These are phyloP conservation scores for Trichoplusia ni DNA, from an alignment of 1,140 invertebrate genomes.

Conservation along the genomic window DNA sequence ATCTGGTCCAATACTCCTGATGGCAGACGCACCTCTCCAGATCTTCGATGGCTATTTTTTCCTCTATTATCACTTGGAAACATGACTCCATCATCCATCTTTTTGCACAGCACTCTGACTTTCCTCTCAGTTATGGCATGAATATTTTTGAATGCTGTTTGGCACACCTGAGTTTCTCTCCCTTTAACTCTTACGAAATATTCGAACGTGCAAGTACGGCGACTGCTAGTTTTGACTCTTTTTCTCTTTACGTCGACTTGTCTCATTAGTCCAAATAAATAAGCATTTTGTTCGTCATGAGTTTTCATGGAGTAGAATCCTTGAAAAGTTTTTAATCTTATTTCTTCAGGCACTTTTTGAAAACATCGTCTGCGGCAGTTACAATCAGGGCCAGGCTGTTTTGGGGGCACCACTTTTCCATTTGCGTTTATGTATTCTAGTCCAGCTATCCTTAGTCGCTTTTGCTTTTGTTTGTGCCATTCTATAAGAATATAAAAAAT, in stretches of 20 bases:
- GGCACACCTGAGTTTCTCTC: conserved; percentile 82
- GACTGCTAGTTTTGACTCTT: conserved; percentile 79
- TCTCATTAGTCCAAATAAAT: conserved; percentile 83
- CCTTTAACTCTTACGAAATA: conserved; percentile 82
- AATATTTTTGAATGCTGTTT: conserved; percentile 83
- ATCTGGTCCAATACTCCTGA: conserved; percentile 81
- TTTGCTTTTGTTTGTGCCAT: conserved; percentile 84
- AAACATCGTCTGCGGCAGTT: conserved; percentile 81
- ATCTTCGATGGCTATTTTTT: conserved; percentile 78
- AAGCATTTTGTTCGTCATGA: conserved; percentile 83
- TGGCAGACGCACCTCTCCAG: conserved; percentile 79
- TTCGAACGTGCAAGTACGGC: conserved; percentile 82
- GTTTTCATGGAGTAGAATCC: conserved; percentile 83
- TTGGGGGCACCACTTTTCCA: conserved; percentile 80
- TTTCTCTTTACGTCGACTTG: conserved; percentile 82
- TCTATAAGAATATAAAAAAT: conserved; percentile 64
- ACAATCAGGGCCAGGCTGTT: conserved; percentile 80
- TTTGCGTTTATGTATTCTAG: conserved; percentile 82
- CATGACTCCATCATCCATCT: conserved; percentile 83
- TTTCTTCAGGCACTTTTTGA: conserved; percentile 78
- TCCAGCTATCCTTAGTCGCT: conserved; percentile 81
- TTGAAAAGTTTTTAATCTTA: conserved; percentile 80
- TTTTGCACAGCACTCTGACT: conserved; percentile 82
- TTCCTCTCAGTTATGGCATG: conserved; percentile 83
- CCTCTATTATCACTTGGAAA: conserved; percentile 82